These are phyloP conservation scores for Oryzias melastigma DNA, from an alignment of 2,113 vertebrate genomes.

Conservation along the genomic window DNA sequence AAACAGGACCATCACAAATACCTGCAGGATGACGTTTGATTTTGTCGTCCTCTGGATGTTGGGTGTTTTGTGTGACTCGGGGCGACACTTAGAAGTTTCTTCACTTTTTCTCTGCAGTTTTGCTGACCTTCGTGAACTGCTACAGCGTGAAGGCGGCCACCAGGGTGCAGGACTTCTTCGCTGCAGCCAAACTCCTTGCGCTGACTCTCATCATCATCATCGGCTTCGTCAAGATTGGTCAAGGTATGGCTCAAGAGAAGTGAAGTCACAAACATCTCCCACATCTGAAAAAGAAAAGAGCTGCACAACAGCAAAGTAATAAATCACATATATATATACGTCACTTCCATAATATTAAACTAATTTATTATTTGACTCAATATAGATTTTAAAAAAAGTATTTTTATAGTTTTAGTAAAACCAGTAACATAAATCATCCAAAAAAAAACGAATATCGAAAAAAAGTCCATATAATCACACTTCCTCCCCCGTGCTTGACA, in stretches of 20 bases:
- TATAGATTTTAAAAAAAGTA: too few relatives aligned
- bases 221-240: conserved; percentile 90
- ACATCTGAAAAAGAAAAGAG: not conserved
- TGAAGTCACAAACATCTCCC: not conserved
- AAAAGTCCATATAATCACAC: not conserved
- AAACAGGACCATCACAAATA: not conserved
- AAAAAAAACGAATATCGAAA: not conserved
- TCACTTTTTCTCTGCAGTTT: conserved; percentile 74
- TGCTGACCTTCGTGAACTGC: conserved; percentile 93
- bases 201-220: conserved; percentile 91
- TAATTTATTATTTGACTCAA: too few relatives aligned
- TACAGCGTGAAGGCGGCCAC: conserved; percentile 97
- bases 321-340: too few relatives aligned
- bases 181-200: conserved; percentile 90
- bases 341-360: too few relatives aligned
- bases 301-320: too few relatives aligned
- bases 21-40: not conserved
- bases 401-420: too few relatives aligned
- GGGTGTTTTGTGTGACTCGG: too few relatives aligned
- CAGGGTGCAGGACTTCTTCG: conserved; percentile 92
- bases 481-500: not conserved
- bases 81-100: not conserved
- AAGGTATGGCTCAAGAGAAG: conserved; percentile 70
- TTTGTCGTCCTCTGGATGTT: not conserved
- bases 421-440: too few relatives aligned